Evolutionary conservation across 2,113 vertebrate genomes (phyloP).

Genomic region (Oryzias celebensis): DNA sequence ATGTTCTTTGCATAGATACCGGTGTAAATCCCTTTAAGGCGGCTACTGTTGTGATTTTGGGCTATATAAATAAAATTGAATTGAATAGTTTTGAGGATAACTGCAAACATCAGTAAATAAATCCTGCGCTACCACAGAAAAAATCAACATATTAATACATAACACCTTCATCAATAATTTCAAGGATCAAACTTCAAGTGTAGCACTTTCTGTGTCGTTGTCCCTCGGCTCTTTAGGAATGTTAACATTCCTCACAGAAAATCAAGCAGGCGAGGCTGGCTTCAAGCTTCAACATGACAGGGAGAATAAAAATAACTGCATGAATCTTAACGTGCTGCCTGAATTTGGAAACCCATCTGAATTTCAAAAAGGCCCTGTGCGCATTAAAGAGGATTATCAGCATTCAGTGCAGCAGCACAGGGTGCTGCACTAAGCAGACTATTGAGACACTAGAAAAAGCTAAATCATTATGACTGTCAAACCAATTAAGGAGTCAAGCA

Average conservation of each 20-base stretch:
- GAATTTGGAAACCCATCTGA: slow-evolving; percentile 24
- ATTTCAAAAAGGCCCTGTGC: slow-evolving; percentile 23
- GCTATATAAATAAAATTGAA: too few relatives aligned
- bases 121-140: background rate
- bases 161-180: slow-evolving; percentile 1
- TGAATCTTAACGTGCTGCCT: slow-evolving; percentile 18
- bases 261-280: background rate
- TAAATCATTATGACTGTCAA: slow-evolving; percentile 39
- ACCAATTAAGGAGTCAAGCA: slow-evolving; percentile 18
- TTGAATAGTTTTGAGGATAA: too few relatives aligned
- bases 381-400: slow-evolving; percentile 32
- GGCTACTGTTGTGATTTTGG: too few relatives aligned
- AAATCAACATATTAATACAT: background rate
- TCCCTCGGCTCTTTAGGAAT: slow-evolving; percentile 5
- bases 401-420: slow-evolving; percentile 20
- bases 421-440: slow-evolving; percentile 20
- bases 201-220: background rate
- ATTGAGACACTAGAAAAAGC: slow-evolving; percentile 24
- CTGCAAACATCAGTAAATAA: background rate
- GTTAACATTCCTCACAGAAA: slow-evolving; percentile 11
- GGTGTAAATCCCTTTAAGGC: too few relatives aligned
- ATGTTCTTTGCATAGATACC: too few relatives aligned
- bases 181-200: background rate
- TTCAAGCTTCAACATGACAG: slow-evolving; percentile 20
- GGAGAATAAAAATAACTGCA: slow-evolving; percentile 18